Percentiles rank a stretch among this genome's conserved stretches.
Evolutionary conservation across 2,888 invertebrate species (phyloP).

Genomic region (Drosophila nigricruria): DNA sequence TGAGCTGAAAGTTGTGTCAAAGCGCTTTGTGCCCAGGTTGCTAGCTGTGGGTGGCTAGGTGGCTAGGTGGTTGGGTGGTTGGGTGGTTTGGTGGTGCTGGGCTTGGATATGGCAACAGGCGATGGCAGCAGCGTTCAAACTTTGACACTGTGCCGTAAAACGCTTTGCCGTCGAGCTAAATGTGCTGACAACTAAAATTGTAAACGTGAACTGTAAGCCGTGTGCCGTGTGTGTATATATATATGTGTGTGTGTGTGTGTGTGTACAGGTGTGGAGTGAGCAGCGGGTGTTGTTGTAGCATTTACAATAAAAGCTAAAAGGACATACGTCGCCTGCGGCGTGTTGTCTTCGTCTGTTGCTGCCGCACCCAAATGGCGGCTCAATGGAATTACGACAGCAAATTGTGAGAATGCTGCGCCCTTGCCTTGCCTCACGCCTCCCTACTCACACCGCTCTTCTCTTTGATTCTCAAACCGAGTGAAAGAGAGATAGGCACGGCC

Average conservation of each 20-base stretch:
- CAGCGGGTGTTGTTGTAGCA: constrained; percentile 28
- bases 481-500: constrained; percentile 37
- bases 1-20: constrained; percentile 68
- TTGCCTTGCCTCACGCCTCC: background rate
- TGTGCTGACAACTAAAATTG: constrained; percentile 66
- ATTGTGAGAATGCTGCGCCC: constrained; percentile 49
- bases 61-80: constrained; percentile 1
- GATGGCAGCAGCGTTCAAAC: constrained; percentile 41
- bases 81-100: background rate
- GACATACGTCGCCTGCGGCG: constrained; percentile 49
- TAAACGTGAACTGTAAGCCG: constrained; percentile 36
- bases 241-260: constrained; percentile 28
- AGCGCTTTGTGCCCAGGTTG: constrained; percentile 61
- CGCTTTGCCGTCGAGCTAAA: constrained; percentile 47
- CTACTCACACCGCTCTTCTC: background rate
- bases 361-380: constrained; percentile 57
- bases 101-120: constrained; percentile 34
- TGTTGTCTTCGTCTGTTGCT: constrained; percentile 35
- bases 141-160: constrained; percentile 59
- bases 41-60: constrained; percentile 18
- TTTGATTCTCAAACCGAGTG: constrained; percentile 12
- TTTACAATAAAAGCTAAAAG: constrained; percentile 60
- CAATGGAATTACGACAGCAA: constrained; percentile 63
- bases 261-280: constrained; percentile 5
- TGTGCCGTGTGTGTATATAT: constrained; percentile 2